phyloP scores from a whole-genome alignment of 2,113 vertebrate species.

The Eurystomus gularis region DNA sequence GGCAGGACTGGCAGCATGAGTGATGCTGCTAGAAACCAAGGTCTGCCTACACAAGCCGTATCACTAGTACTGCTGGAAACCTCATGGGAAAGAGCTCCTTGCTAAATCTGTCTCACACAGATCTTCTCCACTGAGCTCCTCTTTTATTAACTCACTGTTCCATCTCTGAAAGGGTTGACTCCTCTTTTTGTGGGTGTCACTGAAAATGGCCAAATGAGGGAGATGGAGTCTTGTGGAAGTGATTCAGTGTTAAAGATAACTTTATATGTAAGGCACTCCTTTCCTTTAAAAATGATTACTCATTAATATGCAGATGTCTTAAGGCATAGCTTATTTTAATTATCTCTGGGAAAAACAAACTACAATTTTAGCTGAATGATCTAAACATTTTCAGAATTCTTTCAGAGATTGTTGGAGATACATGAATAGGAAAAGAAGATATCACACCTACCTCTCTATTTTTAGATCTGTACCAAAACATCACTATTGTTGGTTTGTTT shows the following conservation, averaged over 20 bases:
- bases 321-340: not conserved
- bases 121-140: not conserved
- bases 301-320: not conserved
- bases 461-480: not conserved
- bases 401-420: not conserved
- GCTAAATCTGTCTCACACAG: not conserved
- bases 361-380: not conserved
- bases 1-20: not conserved
- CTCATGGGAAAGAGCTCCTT: not conserved
- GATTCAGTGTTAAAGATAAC: not conserved
- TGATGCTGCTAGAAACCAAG: not conserved
- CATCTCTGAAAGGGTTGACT: not conserved
- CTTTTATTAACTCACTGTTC: not conserved
- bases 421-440: not conserved
- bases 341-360: not conserved
- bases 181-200: not conserved
- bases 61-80: not conserved
- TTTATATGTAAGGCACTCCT: not conserved
- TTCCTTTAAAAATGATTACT: not conserved
- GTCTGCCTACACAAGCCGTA: accelerated
- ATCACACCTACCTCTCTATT: not conserved
- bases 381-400: not conserved
- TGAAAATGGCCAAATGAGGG: not conserved
- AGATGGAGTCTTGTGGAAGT: not conserved
- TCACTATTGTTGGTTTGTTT: not conserved